These are phyloP conservation scores for Dermochelys coriacea DNA, from an alignment of 2,797 vertebrate species.

Conservation along the genomic window DNA sequence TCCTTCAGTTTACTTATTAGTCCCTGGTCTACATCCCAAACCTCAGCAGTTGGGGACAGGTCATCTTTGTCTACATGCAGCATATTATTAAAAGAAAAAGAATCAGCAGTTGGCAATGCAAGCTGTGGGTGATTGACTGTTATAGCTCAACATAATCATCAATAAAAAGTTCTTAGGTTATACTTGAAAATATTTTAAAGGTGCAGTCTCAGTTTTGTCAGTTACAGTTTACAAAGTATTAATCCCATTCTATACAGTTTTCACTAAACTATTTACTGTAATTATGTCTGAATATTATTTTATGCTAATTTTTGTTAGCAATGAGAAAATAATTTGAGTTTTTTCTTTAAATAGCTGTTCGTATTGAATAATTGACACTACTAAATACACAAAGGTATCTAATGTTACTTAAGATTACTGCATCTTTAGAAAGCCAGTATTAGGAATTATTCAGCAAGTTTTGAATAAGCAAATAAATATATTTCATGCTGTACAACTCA, in stretches of 20 bases:
- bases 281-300: conserved; percentile 55
- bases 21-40: conserved; percentile 89
- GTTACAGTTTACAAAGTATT: conserved; percentile 63
- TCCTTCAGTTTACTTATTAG: conserved; percentile 90
- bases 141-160: conserved; percentile 77
- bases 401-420: conserved; percentile 71
- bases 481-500: conserved; percentile 78
- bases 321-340: conserved; percentile 68
- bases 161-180: conserved; percentile 74
- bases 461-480: conserved; percentile 81
- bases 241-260: conserved; percentile 58
- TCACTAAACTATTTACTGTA: conserved; percentile 62
- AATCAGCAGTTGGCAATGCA: conserved; percentile 85
- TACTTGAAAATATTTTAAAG: conserved; percentile 80
- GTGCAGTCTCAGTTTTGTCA: conserved; percentile 79
- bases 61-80: conserved; percentile 90
- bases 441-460: conserved; percentile 80
- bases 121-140: conserved; percentile 79
- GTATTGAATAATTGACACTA: conserved; percentile 46
- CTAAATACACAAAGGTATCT: conserved; percentile 53
- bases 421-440: conserved; percentile 82
- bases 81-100: conserved; percentile 87
- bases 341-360: conserved; percentile 33
- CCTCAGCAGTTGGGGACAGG: conserved; percentile 88
- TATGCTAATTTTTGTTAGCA: conserved; percentile 65